phyloP scores from a whole-genome alignment of 1,140 invertebrate species.

The Calliphora vicina region DNA sequence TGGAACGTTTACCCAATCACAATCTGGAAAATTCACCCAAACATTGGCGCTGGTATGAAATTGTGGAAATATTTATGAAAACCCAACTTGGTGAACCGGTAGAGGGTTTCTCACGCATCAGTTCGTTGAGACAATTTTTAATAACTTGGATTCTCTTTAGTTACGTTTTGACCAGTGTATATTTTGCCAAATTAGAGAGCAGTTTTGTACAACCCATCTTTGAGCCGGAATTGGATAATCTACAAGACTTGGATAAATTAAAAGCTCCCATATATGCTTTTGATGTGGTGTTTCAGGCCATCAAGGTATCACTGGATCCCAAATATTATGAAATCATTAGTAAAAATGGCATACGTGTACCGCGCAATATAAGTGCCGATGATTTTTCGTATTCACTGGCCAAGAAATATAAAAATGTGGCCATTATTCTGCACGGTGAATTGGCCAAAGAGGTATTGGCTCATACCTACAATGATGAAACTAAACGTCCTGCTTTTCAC shows the following conservation, averaged over 20 bases:
- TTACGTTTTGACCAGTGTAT: slow-evolving; percentile 55
- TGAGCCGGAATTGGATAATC: slow-evolving; percentile 47
- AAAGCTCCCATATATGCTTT: slow-evolving; percentile 48
- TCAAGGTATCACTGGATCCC: slow-evolving; percentile 41
- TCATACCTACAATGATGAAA: slow-evolving; percentile 46
- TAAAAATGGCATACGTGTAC: slow-evolving; percentile 13
- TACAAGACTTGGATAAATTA: slow-evolving; percentile 42
- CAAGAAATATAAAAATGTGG: slow-evolving; percentile 38
- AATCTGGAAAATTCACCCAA: slow-evolving; percentile 27
- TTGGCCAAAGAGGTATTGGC: slow-evolving; percentile 51
- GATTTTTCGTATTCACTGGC: slow-evolving; percentile 42
- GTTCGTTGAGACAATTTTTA: slow-evolving; percentile 50
- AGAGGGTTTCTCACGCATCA: slow-evolving; percentile 42
- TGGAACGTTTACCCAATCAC: background rate
- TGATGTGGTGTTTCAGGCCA: slow-evolving; percentile 47
- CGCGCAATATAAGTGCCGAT: slow-evolving; percentile 31
- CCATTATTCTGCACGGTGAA: slow-evolving; percentile 51
- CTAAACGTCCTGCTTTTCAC: slow-evolving; percentile 50
- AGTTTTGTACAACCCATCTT: slow-evolving; percentile 52
- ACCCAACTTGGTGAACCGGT: slow-evolving; percentile 54
- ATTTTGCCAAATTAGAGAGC: slow-evolving; percentile 58
- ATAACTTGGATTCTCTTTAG: slow-evolving; percentile 57
- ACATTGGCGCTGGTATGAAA: slow-evolving; percentile 47
- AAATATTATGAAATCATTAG: slow-evolving; percentile 43
- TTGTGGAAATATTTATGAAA: slow-evolving; percentile 51